Evolutionary conservation across 2,113 vertebrate species (phyloP).

Genomic region (Condylura cristata): DNA sequence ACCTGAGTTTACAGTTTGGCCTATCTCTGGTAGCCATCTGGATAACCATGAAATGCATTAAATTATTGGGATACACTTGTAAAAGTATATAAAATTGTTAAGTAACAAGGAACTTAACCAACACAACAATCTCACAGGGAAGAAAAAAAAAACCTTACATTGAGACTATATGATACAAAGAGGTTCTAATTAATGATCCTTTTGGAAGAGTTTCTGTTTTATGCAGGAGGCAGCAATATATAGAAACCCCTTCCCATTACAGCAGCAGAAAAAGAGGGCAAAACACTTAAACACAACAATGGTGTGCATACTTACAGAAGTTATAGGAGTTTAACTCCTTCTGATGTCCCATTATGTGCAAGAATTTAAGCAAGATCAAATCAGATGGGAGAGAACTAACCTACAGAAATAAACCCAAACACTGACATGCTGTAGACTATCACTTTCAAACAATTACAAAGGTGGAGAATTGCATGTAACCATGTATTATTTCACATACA

Average conservation of each 20-base stretch:
- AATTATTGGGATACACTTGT: not conserved
- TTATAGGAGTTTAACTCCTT: not conserved
- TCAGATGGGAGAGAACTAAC: slow-evolving; percentile 22
- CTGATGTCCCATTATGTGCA: not conserved
- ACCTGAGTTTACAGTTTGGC: not conserved
- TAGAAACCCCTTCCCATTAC: not conserved
- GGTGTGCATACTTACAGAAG: not conserved
- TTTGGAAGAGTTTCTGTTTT: slow-evolving; percentile 5
- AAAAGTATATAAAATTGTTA: not conserved
- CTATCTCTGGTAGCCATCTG: not conserved
- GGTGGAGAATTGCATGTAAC: not conserved
- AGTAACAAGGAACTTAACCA: slow-evolving; percentile 24
- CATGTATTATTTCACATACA: not conserved
- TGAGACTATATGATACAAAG: not conserved
- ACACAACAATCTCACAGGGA: not conserved
- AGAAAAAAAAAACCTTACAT: not conserved
- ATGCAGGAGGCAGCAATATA: not conserved
- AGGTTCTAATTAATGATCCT: not conserved
- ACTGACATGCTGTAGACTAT: not conserved
- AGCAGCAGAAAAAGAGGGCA: not conserved
- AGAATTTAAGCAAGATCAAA: not conserved
- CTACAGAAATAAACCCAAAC: slow-evolving; percentile 35
- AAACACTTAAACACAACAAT: not conserved
- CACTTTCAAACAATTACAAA: not conserved
- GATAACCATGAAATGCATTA: not conserved